These are phyloP conservation scores for Tympanuchus pallidicinctus DNA, from an alignment of 2,113 vertebrate species.

Conservation along the genomic window DNA sequence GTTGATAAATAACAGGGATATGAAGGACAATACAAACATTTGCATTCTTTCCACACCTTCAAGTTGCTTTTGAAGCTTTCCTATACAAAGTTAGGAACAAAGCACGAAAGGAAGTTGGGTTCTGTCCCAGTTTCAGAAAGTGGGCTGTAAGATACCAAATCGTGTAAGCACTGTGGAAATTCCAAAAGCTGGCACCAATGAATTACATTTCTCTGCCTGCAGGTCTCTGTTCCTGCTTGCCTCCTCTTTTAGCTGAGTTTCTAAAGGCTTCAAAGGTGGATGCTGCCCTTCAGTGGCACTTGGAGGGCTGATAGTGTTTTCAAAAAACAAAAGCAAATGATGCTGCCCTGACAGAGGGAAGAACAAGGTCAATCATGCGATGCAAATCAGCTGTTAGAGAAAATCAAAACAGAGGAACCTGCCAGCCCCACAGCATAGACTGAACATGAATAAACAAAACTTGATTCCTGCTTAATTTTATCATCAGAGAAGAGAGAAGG, in stretches of 20 bases:
- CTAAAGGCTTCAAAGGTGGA: neutral
- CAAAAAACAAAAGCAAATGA: constrained; percentile 25
- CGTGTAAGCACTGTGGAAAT: neutral
- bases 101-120: neutral
- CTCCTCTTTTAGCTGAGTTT: neutral
- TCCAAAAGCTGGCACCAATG: neutral
- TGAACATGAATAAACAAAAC: constrained; percentile 59
- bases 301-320: neutral
- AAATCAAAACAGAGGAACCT: constrained; percentile 59
- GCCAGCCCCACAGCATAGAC: neutral
- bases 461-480: constrained; percentile 57
- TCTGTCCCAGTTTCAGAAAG: neutral
- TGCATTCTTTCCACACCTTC: neutral
- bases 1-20: neutral
- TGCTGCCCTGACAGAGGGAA: neutral
- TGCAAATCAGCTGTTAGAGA: constrained; percentile 51
- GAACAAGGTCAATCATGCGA: constrained; percentile 66
- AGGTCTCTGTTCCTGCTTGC: accelerated
- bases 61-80: neutral
- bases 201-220: neutral
- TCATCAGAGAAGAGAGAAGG: neutral
- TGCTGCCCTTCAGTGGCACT: constrained; percentile 51
- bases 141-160: neutral
- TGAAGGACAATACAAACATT: neutral
- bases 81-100: neutral